Evolutionary conservation across 2,888 invertebrate species (phyloP).

Genomic region (Perizoma flavofasciatum): DNA sequence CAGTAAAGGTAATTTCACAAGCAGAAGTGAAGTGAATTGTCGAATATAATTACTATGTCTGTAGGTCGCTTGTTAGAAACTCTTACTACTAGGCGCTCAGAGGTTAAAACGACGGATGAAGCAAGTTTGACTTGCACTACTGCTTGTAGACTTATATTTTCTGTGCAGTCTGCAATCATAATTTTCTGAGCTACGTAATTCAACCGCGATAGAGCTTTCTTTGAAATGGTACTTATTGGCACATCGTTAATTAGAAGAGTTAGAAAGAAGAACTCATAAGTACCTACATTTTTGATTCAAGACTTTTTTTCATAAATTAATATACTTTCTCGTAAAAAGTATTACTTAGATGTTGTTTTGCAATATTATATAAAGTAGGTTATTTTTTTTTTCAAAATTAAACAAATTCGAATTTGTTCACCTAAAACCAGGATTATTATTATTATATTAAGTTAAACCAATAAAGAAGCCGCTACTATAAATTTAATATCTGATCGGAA

Average conservation of each 20-base stretch:
- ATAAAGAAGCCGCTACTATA: constrained; percentile 12
- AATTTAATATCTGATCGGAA: constrained; percentile 47
- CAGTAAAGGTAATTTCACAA: constrained; percentile 5
- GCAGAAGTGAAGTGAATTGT: no score
- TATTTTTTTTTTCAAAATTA: no score
- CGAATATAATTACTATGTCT: no score
- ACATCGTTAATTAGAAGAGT: constrained; percentile 7
- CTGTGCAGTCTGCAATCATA: constrained; percentile 46
- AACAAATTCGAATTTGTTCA: neutral
- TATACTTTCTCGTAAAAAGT: no score
- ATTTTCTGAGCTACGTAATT: constrained; percentile 45
- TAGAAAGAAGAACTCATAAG: neutral
- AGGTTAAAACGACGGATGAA: neutral
- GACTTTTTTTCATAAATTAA: no score
- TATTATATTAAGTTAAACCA: neutral
- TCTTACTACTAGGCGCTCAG: neutral
- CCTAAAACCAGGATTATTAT: neutral
- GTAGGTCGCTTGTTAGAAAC: no score
- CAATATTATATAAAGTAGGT: no score
- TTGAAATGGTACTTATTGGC: constrained; percentile 33
- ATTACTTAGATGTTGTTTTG: no score
- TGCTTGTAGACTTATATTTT: neutral
- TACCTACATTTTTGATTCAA: no score
- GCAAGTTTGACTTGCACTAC: neutral
- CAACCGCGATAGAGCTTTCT: constrained; percentile 41